A percentile compares a stretch with the other conserved stretches of the same genome.
Conservation (phyloP, 2,888 invertebrate species). For the Pyralis farinalis region DNA sequence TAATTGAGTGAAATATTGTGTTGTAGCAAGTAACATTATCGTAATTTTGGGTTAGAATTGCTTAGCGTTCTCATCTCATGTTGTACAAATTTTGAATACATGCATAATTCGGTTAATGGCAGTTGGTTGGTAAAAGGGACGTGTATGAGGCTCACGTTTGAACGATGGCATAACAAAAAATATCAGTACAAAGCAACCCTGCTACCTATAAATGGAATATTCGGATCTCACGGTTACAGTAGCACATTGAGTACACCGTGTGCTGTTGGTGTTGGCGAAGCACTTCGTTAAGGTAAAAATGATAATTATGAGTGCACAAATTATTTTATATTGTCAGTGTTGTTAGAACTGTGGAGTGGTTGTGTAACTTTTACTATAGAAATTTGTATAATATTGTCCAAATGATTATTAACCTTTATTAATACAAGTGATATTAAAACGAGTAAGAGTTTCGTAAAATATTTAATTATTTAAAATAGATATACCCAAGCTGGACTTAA, state of each 20-base stretch:
- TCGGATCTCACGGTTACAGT: constrained; percentile 63
- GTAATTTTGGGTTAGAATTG: constrained; percentile 57
- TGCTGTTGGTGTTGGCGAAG: constrained; percentile 44
- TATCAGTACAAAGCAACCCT: constrained; percentile 58
- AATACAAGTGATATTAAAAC: background rate
- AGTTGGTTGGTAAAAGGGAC: constrained; percentile 46
- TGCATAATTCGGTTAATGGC: constrained; percentile 49
- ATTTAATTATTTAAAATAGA: no score
- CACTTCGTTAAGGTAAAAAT: constrained; percentile 15
- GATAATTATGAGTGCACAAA: constrained; percentile 3
- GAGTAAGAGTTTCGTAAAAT: no score
- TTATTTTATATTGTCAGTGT: background rate
- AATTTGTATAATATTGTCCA: no score
- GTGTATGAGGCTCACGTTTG: constrained; percentile 65
- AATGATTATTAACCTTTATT: background rate
- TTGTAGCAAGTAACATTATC: constrained; percentile 45
- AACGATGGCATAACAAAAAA: constrained; percentile 69
- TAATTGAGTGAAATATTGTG: constrained; percentile 46
- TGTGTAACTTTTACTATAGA: background rate
- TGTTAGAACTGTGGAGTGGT: background rate
- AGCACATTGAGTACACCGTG: constrained; percentile 43
- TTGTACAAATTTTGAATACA: constrained; percentile 37
- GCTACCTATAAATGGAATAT: constrained; percentile 71
- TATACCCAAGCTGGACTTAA: no score
- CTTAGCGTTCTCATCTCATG: constrained; percentile 53